Conservation (phyloP, 2,113 vertebrate species). For the Kryptolebias marmoratus region DNA sequence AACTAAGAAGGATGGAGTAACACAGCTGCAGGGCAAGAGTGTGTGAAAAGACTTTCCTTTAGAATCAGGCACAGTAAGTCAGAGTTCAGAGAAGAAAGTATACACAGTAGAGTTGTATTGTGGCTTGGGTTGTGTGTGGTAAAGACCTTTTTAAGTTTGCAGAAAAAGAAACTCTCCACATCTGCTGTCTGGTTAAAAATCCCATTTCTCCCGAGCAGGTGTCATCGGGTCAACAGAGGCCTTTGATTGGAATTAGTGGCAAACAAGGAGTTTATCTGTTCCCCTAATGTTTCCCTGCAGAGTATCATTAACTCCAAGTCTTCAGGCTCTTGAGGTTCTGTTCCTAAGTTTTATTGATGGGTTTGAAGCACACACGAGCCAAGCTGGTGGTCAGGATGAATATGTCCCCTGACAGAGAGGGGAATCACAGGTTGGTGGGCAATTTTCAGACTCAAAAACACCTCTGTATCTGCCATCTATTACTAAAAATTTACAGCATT, state of each 20-base stretch:
- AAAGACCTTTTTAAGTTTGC: background rate
- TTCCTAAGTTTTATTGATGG: conserved; percentile 2
- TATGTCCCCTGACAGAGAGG: background rate
- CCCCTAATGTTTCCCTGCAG: background rate
- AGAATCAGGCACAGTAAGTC: background rate
- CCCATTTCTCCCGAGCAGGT: conserved; percentile 1
- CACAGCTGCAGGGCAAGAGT: background rate
- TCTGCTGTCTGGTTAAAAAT: background rate
- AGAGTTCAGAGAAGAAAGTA: background rate
- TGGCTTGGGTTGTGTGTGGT: too few relatives aligned
- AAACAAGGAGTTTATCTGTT: background rate
- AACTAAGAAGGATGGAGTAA: background rate
- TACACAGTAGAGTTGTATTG: background rate
- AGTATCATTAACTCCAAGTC: background rate
- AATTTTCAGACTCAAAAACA: conserved; percentile 9
- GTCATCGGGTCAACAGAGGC: conserved; percentile 9
- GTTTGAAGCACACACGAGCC: background rate
- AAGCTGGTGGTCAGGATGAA: background rate
- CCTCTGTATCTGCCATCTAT: conserved; percentile 2
- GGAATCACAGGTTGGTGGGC: conserved; percentile 26
- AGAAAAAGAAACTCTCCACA: background rate
- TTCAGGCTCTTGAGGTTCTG: background rate
- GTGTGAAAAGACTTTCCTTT: background rate
- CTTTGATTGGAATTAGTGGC: background rate
- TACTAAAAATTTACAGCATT: background rate